Evolutionary conservation across 92 coral and sea anemone genomes (phyloP).

Genomic region (Umimayanthus kanabou): DNA sequence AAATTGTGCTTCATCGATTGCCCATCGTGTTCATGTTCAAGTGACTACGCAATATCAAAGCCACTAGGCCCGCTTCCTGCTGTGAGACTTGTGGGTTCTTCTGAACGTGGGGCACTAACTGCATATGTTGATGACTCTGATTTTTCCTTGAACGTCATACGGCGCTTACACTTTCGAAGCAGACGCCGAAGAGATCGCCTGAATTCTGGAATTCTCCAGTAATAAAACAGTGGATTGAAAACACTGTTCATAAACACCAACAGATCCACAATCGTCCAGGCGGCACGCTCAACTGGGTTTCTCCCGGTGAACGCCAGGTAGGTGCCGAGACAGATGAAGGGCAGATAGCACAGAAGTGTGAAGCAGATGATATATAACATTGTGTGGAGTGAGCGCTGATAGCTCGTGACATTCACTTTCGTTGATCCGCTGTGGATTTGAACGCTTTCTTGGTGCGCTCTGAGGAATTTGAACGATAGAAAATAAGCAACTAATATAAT

Average conservation of each 20-base stretch:
- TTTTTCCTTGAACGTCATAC: neutral
- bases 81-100: neutral
- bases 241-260: neutral
- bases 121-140: neutral
- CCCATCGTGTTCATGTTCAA: neutral
- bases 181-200: neutral
- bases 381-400: neutral
- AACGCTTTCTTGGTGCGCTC: neutral
- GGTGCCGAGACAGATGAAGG: neutral
- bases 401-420: neutral
- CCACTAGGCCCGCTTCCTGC: neutral
- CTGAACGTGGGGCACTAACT: neutral
- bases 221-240: neutral
- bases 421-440: neutral
- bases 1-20: too few relatives aligned
- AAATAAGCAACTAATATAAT: neutral
- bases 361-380: neutral
- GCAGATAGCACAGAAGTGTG: neutral
- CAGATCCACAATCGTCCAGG: constrained; percentile 1
- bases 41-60: neutral
- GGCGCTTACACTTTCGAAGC: neutral
- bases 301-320: neutral
- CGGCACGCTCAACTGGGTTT: neutral
- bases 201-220: neutral
- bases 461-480: neutral